Evolutionary conservation across 1,140 invertebrate species (phyloP), one percentile per base, ranked within the genome.

Genomic region (Holcopasites calliopsidis): DNA sequence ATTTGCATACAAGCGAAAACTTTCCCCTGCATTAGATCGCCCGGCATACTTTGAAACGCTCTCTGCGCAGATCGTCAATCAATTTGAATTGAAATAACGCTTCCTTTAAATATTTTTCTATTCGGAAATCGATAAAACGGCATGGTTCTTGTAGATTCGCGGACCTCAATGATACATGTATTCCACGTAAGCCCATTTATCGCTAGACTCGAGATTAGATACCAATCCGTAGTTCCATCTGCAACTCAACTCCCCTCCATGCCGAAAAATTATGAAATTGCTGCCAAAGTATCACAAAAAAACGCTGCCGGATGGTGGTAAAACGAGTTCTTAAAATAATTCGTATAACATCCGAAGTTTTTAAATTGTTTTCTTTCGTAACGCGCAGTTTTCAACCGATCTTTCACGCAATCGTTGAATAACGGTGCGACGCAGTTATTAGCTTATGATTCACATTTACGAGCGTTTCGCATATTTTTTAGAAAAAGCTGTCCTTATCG

Each of bases 231-330:
- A 1, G 13, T 35, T 58, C 33, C 13, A 58, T 23, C 21, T 10
- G 2, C 21, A 13, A 23, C 1, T 6, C 4, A 1, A 0, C 3
- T 0, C 6, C 0, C 0, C n/a, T 33, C 1, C 3, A 6, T n/a
- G n/a, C 18, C 8, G 4, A 38, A 16, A n/a, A 1, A 57, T 35
- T n/a, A 21, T 21, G 16, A 2, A 57, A 33, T 1, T 26, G 5
- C 7, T 35, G n/a, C 13, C 5, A 1, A 57, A 11, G 11, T 10
- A 2, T 31, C 8, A 5, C 10, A 57, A 10, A 55, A 11, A 11
- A 31, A 16, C 21, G 13, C 18, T 1, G 31, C n/a, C 35, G 35
- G 4, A 38, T 38, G 35, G 35, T 38, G 4, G 4, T 2, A 54
- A 54, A 54, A 8, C 26, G 3, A 28, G 16, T 54, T 10, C 16